Evolutionary conservation across 2,113 vertebrate genomes (phyloP).

Genomic region (Uropsilus gracilis): DNA sequence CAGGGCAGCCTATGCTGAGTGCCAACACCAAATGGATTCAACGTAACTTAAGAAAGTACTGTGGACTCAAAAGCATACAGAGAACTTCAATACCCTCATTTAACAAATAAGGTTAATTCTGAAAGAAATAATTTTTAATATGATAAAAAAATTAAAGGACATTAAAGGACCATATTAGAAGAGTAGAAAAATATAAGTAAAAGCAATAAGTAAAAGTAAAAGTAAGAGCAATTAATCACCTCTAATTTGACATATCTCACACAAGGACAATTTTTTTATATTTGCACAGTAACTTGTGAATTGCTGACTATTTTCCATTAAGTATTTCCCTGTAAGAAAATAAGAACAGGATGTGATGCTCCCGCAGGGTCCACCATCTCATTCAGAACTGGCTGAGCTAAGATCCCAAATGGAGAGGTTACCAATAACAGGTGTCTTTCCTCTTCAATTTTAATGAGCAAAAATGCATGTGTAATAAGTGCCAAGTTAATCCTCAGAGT

Average conservation of each 20-base stretch:
- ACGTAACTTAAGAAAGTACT: not conserved
- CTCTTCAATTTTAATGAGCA: constrained; percentile 51
- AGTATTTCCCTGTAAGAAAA: constrained; percentile 1
- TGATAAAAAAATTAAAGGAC: not conserved
- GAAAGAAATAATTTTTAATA: constrained; percentile 25
- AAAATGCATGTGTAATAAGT: constrained; percentile 48
- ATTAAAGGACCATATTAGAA: not conserved
- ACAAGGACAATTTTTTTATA: not conserved
- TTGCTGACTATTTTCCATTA: not conserved
- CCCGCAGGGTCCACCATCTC: not conserved
- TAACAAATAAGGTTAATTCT: constrained; percentile 13
- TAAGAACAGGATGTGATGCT: not conserved
- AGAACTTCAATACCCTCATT: not conserved
- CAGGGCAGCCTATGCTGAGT: not conserved
- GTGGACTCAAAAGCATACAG: not conserved
- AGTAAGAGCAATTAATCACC: not conserved
- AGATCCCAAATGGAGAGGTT: not conserved
- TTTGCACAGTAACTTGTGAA: not conserved
- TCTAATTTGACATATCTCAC: constrained; percentile 10
- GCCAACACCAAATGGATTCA: not conserved
- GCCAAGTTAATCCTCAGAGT: not conserved
- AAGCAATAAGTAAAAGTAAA: not conserved
- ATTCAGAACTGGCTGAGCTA: not conserved
- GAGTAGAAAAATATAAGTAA: constrained; percentile 20
- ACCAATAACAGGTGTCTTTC: not conserved